Conservation (phyloP, 2,797 vertebrate genomes). For the Telmatherina bonti region DNA sequence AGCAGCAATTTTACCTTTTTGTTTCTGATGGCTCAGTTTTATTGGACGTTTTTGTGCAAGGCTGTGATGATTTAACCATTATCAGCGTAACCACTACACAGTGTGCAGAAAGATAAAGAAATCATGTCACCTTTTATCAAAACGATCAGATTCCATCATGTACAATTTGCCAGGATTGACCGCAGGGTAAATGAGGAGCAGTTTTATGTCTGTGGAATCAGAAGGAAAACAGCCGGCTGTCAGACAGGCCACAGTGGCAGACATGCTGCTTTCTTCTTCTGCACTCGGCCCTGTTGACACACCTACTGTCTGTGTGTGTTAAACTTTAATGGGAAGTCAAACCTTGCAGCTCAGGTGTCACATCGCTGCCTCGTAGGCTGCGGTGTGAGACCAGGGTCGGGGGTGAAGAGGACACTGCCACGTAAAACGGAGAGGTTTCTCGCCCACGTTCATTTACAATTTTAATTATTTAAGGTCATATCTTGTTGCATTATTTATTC, state of each 20-base stretch:
- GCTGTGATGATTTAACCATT: too few relatives aligned
- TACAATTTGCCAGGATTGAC: not conserved
- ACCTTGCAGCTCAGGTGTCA: conserved; percentile 66
- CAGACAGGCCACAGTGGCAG: conserved; percentile 11
- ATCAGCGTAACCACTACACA: too few relatives aligned
- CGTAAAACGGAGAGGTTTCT: not conserved
- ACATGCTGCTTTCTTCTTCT: not conserved
- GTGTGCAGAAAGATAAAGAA: too few relatives aligned
- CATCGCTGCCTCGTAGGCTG: conserved; percentile 2
- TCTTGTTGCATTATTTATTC: not conserved
- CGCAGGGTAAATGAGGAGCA: not conserved
- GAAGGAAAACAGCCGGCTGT: conserved; percentile 3
- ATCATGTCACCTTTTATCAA: not conserved
- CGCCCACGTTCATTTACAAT: not conserved
- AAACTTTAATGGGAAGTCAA: conserved; percentile 79
- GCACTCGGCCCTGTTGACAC: conserved; percentile 14
- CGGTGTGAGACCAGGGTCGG: conserved; percentile 48
- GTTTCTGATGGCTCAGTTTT: not conserved
- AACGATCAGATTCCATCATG: not conserved
- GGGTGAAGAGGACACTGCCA: conserved; percentile 49
- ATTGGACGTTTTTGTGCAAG: too few relatives aligned
- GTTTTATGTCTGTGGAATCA: not conserved
- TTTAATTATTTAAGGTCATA: not conserved
- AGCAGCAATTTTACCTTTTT: not conserved
- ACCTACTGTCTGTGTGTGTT: conserved; percentile 47